Evolutionary conservation across 2,888 invertebrate genomes (phyloP), one percentile per base, ranked within the genome.

Genomic region (Ichneumoninae sp.): DNA sequence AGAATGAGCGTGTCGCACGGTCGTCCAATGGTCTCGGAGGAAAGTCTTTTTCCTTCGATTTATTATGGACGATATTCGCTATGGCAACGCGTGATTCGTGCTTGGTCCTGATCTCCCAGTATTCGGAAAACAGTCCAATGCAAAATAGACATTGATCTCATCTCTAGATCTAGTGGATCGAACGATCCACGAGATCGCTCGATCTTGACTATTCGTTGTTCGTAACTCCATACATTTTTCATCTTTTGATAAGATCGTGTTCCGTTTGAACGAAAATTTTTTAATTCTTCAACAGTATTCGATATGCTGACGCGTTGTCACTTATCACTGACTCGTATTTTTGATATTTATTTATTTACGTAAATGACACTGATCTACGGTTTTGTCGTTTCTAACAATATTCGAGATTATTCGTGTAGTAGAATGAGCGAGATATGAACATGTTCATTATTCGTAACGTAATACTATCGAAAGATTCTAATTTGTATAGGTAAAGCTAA

Each of bases 21-120:
- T 71, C 87, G 77, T 68, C 88, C 62, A 60, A 62, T 60, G 85
- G 86, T 89, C 77, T 83, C 75, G 87, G 86, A 86, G 40, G 86
- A 87, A 89, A 92, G 92, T 93, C 33, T 90, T 92, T 93, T 91
- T 89, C 72, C 83, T 86, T 88, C 88, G 86, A 72, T 40, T 86
- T 52, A 78, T 88, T 60, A 69, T 60, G 60, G 66, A 80, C 70
- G 83, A 83, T 40, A 40, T 82, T 79, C 36, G 76, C 80, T 85
- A 82, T 76, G 70, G 76, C 87, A 87, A 77, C 72, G 87, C 89
- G 65, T 74, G 88, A 92, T 92, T 90, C 89, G 90, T 85, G 71
- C 84, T 89, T 90, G 90, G 90, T 72, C 82, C 91, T 92, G 91
- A 92, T 87, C 33, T 71, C 66, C 76, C 75, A 4, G 72, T 69